Conservation (phyloP, 2,113 vertebrate genomes). For the Antigone vipio region DNA sequence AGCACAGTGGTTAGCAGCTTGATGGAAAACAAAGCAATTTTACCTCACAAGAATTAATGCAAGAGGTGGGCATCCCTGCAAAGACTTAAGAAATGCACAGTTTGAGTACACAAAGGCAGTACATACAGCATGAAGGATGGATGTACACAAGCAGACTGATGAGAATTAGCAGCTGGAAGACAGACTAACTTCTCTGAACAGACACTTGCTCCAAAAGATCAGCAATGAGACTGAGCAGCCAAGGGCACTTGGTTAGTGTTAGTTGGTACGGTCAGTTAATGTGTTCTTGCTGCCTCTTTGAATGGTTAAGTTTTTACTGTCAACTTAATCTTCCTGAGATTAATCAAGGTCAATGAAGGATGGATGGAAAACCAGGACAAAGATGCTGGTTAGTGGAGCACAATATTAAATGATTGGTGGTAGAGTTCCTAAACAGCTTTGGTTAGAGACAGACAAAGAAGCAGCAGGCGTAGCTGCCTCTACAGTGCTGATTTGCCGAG, state of each 20-base stretch:
- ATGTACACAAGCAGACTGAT: neutral
- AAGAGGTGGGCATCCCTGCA: neutral
- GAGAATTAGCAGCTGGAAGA: neutral
- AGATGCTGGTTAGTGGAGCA: neutral
- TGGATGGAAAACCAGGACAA: neutral
- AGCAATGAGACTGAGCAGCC: neutral
- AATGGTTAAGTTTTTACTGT: neutral
- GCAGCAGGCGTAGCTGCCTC: neutral
- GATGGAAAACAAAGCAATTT: neutral
- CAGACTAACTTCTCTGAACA: neutral
- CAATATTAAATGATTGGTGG: neutral
- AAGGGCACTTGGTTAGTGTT: too few relatives aligned
- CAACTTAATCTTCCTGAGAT: neutral
- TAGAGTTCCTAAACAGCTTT: neutral
- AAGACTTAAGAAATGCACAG: neutral
- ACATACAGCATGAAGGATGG: neutral
- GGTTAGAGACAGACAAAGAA: neutral
- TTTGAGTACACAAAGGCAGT: neutral
- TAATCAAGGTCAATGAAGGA: neutral
- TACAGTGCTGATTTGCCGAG: neutral
- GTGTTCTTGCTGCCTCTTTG: neutral
- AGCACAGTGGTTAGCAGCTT: neutral
- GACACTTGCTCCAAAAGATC: neutral
- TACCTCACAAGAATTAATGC: neutral
- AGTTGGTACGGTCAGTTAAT: neutral